A percentile compares a stretch with the other conserved stretches of the same genome.
phyloP scores from a whole-genome alignment of 2,888 invertebrate species.

The Ypsolopha scabrella region DNA sequence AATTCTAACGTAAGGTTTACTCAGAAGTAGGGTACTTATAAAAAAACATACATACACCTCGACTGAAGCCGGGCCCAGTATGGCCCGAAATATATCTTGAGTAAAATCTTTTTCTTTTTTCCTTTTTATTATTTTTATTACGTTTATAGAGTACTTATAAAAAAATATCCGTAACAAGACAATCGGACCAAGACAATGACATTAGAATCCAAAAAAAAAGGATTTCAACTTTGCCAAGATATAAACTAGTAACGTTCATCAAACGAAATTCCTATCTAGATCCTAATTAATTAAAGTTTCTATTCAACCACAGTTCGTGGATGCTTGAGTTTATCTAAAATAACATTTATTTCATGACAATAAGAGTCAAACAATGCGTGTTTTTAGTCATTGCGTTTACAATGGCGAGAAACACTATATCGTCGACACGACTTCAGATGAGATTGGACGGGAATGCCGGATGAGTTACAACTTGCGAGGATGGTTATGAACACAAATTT shows the following conservation, averaged over 20 bases:
- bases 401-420: conserved; percentile 42
- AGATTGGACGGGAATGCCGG: conserved; percentile 17
- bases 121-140: too few species aligned
- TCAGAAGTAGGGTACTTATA: too few species aligned
- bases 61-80: too few species aligned
- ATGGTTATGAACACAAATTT: neutral
- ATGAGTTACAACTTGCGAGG: neutral
- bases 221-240: neutral
- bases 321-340: neutral
- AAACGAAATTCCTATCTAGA: neutral
- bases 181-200: too few species aligned
- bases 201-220: too few species aligned
- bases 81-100: too few species aligned
- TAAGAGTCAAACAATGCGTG: neutral
- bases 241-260: neutral
- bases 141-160: too few species aligned
- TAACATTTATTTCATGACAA: neutral
- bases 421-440: conserved; percentile 27
- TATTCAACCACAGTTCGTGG: neutral
- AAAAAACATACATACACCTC: too few species aligned
- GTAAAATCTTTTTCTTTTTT: too few species aligned
- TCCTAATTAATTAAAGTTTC: neutral
- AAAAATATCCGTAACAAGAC: too few species aligned
- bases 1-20: too few species aligned
- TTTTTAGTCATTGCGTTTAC: conserved; percentile 16